Conservation (phyloP, 2,113 vertebrate genomes). For the Orientallactaga bullata region DNA sequence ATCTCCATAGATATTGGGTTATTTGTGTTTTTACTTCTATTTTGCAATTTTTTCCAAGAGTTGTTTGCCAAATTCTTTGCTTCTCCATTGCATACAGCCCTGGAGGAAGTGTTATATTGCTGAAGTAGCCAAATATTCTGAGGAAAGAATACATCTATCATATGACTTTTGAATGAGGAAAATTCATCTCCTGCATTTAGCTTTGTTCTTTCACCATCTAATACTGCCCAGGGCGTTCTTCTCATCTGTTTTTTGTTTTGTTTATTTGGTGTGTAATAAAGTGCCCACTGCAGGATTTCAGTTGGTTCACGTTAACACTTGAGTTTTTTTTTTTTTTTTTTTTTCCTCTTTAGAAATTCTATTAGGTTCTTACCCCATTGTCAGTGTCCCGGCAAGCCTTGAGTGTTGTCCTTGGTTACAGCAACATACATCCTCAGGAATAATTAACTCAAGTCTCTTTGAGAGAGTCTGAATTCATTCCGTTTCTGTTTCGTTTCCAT, state of each 20-base stretch:
- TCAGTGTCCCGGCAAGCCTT: not conserved
- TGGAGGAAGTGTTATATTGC: slow-evolving; percentile 66
- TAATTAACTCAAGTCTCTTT: not conserved
- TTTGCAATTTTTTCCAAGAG: slow-evolving; percentile 74
- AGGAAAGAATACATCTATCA: not conserved
- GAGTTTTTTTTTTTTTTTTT: not conserved
- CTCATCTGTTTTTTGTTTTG: not conserved
- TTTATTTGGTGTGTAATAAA: not conserved
- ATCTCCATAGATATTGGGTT: slow-evolving; percentile 67
- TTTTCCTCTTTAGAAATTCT: not conserved
- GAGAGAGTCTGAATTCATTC: slow-evolving; percentile 1
- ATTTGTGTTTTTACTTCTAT: slow-evolving; percentile 54
- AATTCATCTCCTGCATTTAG: not conserved
- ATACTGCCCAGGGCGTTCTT: not conserved
- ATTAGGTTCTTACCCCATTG: not conserved
- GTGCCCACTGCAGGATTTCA: not conserved
- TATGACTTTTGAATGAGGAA: slow-evolving; percentile 1
- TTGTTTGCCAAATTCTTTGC: slow-evolving; percentile 53
- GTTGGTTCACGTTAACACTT: not conserved
- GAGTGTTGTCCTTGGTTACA: not conserved
- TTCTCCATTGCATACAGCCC: slow-evolving; percentile 27
- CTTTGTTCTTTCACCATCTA: not conserved
- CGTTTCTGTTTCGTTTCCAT: not conserved
- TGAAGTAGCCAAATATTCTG: slow-evolving; percentile 32
- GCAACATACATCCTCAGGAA: not conserved